A percentile compares a stretch with the other conserved stretches of the same genome.
Evolutionary conservation across 2,888 invertebrate species (phyloP).

Genomic region (Zygaena filipendulae): DNA sequence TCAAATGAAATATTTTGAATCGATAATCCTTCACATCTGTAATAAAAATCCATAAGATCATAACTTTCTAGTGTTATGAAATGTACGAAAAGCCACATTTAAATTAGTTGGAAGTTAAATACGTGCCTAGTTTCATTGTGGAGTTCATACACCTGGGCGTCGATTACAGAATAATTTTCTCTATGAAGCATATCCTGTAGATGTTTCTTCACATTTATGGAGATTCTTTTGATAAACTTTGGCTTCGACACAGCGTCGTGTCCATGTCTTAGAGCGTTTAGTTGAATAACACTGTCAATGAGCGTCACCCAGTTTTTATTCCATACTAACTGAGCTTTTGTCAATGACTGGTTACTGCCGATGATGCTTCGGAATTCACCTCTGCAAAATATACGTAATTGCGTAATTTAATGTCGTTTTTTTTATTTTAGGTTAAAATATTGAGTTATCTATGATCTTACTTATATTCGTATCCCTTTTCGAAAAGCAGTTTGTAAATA

Average conservation of each 20-base stretch:
- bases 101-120: too few species aligned
- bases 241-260: conserved; percentile 72
- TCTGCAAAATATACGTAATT: conserved; percentile 20
- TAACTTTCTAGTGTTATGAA: too few species aligned
- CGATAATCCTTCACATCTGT: conserved; percentile 34
- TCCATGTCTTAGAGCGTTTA: conserved; percentile 71
- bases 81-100: too few species aligned
- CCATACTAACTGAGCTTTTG: conserved; percentile 64
- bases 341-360: conserved; percentile 22
- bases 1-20: conserved; percentile 28
- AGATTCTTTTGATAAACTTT: conserved; percentile 34
- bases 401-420: neutral
- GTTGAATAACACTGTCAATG: conserved; percentile 84
- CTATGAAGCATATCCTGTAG: neutral
- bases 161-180: conserved; percentile 15
- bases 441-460: conserved; percentile 14
- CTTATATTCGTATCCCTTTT: conserved; percentile 28
- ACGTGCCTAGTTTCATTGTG: conserved; percentile 26
- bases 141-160: conserved; percentile 19
- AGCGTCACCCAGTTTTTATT: conserved; percentile 82
- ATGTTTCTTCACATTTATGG: conserved; percentile 27
- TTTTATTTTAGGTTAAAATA: neutral
- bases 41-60: conserved; percentile 10
- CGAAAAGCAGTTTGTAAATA: conserved; percentile 26
- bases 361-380: conserved; percentile 30